Percentiles rank a stretch among this genome's conserved stretches.
Evolutionary conservation across 2,113 vertebrate species (phyloP).

Genomic region (Meleagris gallopavo): DNA sequence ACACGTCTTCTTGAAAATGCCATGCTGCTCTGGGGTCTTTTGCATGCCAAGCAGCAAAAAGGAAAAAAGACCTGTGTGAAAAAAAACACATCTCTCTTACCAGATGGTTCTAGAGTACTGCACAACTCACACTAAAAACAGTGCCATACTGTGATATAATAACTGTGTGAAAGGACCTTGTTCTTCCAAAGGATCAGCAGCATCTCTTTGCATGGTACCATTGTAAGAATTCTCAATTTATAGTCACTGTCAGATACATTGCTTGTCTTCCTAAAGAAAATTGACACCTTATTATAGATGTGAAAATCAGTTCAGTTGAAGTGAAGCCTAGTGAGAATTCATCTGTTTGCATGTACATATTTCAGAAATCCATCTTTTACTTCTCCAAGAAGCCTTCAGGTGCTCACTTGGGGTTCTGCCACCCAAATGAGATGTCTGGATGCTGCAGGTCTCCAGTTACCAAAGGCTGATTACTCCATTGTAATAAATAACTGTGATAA

Average conservation of each 20-base stretch:
- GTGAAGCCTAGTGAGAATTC: background rate
- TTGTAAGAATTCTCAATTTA: conserved; percentile 29
- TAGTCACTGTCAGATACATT: background rate
- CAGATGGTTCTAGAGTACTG: background rate
- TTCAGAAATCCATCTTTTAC: conserved; percentile 39
- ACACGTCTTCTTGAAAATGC: background rate
- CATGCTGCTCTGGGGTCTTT: background rate
- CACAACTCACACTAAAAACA: background rate
- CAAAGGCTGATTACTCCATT: background rate
- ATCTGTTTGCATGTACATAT: background rate
- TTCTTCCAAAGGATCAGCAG: conserved; percentile 19
- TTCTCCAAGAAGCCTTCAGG: background rate
- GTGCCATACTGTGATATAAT: background rate
- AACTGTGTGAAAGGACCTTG: background rate
- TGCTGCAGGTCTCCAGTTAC: background rate
- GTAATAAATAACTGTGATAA: background rate
- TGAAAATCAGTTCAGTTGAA: conserved; percentile 32
- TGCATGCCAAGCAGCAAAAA: background rate
- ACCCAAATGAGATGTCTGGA: conserved; percentile 6
- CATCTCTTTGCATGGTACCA: background rate
- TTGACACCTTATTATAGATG: background rate
- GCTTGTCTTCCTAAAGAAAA: conserved; percentile 43
- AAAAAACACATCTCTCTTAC: background rate
- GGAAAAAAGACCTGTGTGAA: background rate
- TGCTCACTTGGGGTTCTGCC: background rate